These are phyloP conservation scores for Halcyon malimbica DNA, from an alignment of 2,113 vertebrate genomes.

Conservation along the genomic window DNA sequence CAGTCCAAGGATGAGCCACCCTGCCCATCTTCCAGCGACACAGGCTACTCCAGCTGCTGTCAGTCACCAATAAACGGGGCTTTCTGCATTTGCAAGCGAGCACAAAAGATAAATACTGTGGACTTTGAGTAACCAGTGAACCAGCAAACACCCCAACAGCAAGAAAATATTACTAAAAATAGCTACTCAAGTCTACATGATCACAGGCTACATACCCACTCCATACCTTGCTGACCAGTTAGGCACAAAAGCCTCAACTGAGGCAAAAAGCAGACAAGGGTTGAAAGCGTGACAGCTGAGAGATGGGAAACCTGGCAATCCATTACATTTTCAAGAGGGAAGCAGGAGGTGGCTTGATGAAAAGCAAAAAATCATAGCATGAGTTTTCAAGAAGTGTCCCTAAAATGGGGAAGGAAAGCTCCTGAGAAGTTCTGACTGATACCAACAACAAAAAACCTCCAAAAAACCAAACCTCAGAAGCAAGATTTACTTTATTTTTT, in stretches of 20 bases:
- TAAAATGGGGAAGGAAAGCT: accelerated
- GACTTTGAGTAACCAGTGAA: not conserved
- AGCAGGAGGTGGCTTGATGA: not conserved
- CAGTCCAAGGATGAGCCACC: not conserved
- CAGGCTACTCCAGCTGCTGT: not conserved
- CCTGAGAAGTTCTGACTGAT: not conserved
- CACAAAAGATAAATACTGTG: not conserved
- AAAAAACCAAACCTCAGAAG: not conserved
- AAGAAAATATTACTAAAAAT: not conserved
- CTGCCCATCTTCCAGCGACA: not conserved
- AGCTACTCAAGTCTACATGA: not conserved
- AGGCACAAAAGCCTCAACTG: not conserved
- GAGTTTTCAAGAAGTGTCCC: not conserved
- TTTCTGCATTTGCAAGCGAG: not conserved
- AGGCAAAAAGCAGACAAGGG: not conserved
- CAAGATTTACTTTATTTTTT: not conserved
- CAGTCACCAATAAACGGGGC: not conserved
- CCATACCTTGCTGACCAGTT: not conserved
- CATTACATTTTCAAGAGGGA: not conserved
- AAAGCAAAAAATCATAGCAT: not conserved
- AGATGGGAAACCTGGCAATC: not conserved
- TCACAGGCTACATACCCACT: not conserved
- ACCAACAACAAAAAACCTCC: not conserved
- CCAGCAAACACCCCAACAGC: not conserved
- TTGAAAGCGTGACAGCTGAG: not conserved